Evolutionary conservation across 2,888 invertebrate genomes (phyloP).

Genomic region (Daptonema setosum): DNA sequence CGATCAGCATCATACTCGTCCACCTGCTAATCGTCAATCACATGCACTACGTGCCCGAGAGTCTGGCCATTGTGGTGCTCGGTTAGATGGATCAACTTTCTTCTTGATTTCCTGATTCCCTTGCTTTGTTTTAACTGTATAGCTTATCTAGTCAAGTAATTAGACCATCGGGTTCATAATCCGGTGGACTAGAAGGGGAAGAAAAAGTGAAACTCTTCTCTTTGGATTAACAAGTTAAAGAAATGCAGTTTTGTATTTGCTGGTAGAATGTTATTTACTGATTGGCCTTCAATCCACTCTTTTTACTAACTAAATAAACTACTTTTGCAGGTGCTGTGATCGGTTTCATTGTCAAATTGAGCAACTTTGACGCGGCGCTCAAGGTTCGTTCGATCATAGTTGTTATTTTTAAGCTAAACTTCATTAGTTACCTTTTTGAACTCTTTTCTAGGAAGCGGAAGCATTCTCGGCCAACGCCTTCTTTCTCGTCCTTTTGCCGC

Average conservation of each 20-base stretch:
- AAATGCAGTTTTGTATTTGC: background rate
- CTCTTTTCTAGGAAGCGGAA: constrained; percentile 54
- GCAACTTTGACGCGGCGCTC: constrained; percentile 5
- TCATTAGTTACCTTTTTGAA: no score
- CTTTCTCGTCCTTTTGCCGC: constrained; percentile 80
- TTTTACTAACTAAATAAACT: background rate
- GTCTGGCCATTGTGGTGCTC: constrained; percentile 81
- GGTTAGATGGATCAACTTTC: constrained; percentile 30
- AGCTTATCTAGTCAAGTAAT: no score
- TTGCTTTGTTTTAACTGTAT: no score
- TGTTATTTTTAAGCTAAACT: no score
- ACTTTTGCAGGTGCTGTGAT: constrained; percentile 15
- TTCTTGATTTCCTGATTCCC: no score
- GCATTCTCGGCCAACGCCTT: constrained; percentile 95
- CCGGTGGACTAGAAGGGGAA: no score
- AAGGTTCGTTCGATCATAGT: no score
- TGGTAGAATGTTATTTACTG: background rate
- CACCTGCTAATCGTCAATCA: constrained; percentile 83
- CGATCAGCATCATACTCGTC: constrained; percentile 73
- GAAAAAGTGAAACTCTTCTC: no score
- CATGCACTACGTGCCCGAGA: constrained; percentile 87
- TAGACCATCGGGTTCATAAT: no score
- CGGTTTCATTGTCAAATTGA: constrained; percentile 18
- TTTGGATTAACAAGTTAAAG: no score
- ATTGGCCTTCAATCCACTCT: background rate